These are phyloP conservation scores for Plecotus auritus DNA, from an alignment of 2,113 vertebrate genomes.

Conservation along the genomic window DNA sequence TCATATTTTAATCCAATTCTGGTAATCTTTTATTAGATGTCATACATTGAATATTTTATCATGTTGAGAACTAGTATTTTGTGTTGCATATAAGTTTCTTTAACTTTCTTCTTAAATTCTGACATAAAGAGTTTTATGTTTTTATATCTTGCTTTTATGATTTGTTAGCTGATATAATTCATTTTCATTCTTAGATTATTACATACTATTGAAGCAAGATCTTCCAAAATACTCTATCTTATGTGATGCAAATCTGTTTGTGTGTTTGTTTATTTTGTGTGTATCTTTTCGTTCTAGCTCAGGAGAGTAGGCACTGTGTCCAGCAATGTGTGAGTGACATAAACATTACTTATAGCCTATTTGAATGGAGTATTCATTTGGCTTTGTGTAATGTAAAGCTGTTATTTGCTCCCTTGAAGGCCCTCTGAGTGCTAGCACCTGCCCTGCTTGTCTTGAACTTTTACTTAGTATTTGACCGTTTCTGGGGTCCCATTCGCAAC, in stretches of 20 bases:
- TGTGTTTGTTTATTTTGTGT: neutral
- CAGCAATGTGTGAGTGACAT: neutral
- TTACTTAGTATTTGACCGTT: neutral
- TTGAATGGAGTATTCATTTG: neutral
- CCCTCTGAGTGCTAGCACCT: neutral
- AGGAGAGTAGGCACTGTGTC: neutral
- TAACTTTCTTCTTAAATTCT: neutral
- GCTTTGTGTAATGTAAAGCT: neutral
- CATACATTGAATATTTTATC: neutral
- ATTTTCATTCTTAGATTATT: neutral
- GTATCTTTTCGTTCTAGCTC: neutral
- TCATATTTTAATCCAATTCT: neutral
- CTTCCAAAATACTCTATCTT: neutral
- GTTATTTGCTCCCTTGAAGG: neutral
- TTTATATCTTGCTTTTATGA: neutral
- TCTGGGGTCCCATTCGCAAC: neutral
- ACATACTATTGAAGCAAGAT: neutral
- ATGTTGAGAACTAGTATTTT: neutral
- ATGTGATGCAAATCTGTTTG: neutral
- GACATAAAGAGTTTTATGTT: neutral
- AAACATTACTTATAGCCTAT: neutral
- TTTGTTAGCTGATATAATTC: neutral
- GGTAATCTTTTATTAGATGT: neutral
- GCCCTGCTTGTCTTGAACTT: neutral
- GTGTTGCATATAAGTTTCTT: neutral